Conservation (phyloP, 35 echinoderm and acorn worm genomes). For the Stichopus chloronotus region DNA sequence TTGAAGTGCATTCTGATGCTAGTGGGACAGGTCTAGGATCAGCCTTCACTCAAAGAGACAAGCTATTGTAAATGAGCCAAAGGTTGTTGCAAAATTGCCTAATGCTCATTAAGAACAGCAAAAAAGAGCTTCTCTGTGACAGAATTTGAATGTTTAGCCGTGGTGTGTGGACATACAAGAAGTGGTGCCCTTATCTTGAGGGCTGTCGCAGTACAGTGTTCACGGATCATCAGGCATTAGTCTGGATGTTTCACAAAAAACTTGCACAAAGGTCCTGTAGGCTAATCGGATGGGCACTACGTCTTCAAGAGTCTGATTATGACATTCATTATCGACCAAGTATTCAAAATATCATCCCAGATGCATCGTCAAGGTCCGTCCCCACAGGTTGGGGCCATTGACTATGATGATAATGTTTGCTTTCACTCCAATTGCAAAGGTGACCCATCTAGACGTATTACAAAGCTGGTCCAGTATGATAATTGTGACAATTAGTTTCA, state of each 20-base stretch:
- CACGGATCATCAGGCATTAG: constrained; percentile 37
- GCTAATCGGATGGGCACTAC: constrained; percentile 17
- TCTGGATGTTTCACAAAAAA: not conserved
- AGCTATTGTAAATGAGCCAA: not conserved
- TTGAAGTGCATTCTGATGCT: constrained; percentile 35
- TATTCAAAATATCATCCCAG: constrained; percentile 21
- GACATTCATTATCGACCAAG: constrained; percentile 37
- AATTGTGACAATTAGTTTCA: not conserved
- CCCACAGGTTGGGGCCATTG: constrained; percentile 1
- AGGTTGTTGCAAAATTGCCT: not conserved
- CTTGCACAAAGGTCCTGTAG: no score
- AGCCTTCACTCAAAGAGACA: not conserved
- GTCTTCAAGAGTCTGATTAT: constrained; percentile 50
- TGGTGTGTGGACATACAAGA: not conserved
- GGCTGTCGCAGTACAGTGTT: not conserved
- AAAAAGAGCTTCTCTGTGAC: constrained; percentile 18
- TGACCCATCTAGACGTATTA: not conserved
- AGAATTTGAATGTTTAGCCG: constrained; percentile 47
- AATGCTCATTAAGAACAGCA: not conserved
- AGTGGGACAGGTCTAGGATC: not conserved
- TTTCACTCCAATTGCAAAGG: not conserved
- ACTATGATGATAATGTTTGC: constrained; percentile 12
- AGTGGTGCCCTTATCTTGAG: constrained; percentile 16
- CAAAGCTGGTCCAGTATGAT: not conserved
- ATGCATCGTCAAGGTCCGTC: constrained; percentile 14